phyloP scores from a whole-genome alignment of 2,888 invertebrate species.

The Taenaris catops region DNA sequence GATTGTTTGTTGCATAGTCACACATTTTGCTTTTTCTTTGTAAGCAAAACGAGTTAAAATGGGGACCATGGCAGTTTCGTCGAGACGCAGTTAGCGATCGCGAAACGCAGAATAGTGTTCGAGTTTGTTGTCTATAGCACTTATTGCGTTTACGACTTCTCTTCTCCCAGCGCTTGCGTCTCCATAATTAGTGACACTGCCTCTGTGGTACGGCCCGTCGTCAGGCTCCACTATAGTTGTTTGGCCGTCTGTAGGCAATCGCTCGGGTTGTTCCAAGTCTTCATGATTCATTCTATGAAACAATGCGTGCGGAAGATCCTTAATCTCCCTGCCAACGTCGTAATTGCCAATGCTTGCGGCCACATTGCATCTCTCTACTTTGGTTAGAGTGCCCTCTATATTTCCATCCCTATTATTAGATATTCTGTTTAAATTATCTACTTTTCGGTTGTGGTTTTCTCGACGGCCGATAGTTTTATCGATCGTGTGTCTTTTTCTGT shows the following conservation, averaged over 20 bases:
- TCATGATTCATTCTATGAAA: conserved; percentile 49
- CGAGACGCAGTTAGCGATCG: conserved; percentile 13
- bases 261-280: conserved; percentile 25
- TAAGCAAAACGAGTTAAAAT: too few relatives aligned
- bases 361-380: conserved; percentile 24
- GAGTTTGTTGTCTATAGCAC: background rate
- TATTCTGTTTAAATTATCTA: too few relatives aligned
- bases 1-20: too few relatives aligned
- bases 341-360: conserved; percentile 31
- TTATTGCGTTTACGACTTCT: background rate
- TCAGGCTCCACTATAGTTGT: conserved; percentile 2
- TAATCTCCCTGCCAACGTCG: conserved; percentile 32
- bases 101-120: conserved; percentile 5
- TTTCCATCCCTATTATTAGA: too few relatives aligned
- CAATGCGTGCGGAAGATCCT: conserved; percentile 43
- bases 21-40: too few relatives aligned
- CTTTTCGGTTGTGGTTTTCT: background rate
- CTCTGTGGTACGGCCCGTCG: background rate
- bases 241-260: conserved; percentile 11
- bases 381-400: conserved; percentile 7
- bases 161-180: background rate
- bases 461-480: background rate
- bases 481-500: conserved; percentile 5
- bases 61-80: too few relatives aligned
- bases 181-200: background rate